Evolutionary conservation across 2,888 invertebrate genomes (phyloP).

Genomic region (Cephus rjabovi): DNA sequence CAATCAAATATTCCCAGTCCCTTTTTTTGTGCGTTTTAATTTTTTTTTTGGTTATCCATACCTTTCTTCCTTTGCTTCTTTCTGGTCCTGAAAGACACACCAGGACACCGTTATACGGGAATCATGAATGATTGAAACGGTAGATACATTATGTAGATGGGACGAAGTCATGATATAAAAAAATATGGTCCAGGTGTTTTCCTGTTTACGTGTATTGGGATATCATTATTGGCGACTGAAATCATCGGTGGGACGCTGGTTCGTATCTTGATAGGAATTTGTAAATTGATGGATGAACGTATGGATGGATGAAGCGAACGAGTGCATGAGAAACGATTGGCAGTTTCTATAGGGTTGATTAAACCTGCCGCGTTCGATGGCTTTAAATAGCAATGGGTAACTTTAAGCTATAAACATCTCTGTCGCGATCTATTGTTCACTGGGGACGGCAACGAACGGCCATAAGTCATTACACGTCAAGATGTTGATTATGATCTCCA

Average conservation of each 20-base stretch:
- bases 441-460: slow-evolving; percentile 23
- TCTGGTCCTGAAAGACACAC: background rate
- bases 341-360: background rate
- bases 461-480: slow-evolving; percentile 62
- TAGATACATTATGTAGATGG: background rate
- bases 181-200: background rate
- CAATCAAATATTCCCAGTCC: slow-evolving; percentile 41
- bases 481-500: slow-evolving; percentile 61
- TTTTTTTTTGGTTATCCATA: background rate
- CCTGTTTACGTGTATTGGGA: background rate
- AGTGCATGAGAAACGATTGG: background rate
- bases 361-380: slow-evolving; percentile 1
- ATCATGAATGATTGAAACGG: background rate
- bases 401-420: slow-evolving; percentile 51
- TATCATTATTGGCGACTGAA: background rate
- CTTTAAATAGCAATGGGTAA: slow-evolving; percentile 16
- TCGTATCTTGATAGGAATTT: background rate
- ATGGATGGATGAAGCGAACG: background rate
- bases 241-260: background rate
- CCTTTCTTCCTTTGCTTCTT: background rate
- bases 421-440: slow-evolving; percentile 56
- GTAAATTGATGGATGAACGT: background rate
- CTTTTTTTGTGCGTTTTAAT: background rate
- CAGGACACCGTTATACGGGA: background rate
- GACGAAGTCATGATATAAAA: background rate